These are phyloP conservation scores for Drymodes brunneopygia DNA, from an alignment of 2,113 vertebrate genomes.

Conservation along the genomic window DNA sequence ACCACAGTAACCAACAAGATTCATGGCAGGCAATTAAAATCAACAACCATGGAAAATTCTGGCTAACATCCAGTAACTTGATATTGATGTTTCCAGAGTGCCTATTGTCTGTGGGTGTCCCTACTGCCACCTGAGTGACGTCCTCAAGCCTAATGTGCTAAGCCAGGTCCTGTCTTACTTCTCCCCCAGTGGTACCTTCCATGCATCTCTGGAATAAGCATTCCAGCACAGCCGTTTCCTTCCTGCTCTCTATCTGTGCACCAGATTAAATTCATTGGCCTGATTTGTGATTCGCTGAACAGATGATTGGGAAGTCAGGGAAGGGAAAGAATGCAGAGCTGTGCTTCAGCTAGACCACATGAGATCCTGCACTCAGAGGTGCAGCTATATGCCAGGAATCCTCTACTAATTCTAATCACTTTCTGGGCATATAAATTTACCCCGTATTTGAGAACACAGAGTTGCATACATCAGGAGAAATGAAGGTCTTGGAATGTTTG, in stretches of 20 bases:
- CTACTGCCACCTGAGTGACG: not conserved
- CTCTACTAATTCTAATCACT: not conserved
- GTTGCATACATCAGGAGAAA: not conserved
- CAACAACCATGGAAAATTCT: not conserved
- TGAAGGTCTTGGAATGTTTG: not conserved
- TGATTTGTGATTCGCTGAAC: not conserved
- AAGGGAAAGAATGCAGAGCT: not conserved
- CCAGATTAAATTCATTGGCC: not conserved
- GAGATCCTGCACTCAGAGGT: not conserved
- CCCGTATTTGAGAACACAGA: not conserved
- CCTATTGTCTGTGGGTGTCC: not conserved
- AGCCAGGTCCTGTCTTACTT: not conserved
- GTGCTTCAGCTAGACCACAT: accelerated
- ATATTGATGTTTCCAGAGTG: not conserved
- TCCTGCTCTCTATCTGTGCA: not conserved
- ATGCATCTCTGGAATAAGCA: not conserved
- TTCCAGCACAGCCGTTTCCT: not conserved
- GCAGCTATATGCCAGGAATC: not conserved
- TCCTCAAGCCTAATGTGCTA: not conserved
- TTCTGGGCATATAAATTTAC: not conserved
- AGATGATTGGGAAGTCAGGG: not conserved
- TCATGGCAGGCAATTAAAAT: not conserved
- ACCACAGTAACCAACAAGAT: not conserved
- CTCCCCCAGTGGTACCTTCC: not conserved
- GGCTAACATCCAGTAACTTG: too few relatives aligned